Base-by-base conservation (phyloP, 64 coral and sea anemone genomes). In the Montipora efflorescens region DNA sequence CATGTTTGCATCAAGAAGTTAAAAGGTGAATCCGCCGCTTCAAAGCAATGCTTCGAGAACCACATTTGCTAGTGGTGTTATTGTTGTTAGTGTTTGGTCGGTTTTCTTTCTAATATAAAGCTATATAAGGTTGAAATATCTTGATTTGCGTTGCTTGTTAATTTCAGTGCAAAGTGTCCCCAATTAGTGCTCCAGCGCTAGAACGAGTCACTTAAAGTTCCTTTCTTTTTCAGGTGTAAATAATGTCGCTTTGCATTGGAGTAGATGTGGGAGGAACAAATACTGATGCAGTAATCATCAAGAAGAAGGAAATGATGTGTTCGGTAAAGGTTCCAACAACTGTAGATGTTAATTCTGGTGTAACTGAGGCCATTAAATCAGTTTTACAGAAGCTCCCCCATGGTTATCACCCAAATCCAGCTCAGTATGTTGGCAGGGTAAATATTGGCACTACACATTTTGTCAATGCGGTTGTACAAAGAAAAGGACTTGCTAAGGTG, bases 261-360 rank as follows among this genome's bases (percentile, higher is more conserved):
- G 89, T 99, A 76, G 97, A 99, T 94, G 97, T 99, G 84, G 97
- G 97, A 55, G 97, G 97, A 49, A 99, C 97, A 59, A 99, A 99
- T 77, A 99, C 97, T 80, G 97, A 99, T 94, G 97, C 97, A 20
- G 92, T 92, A 1, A 79, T 94, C 8, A 47, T 99, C 9, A 84
- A 53, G 58, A 77, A 89, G 44, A 77, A 80, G 15, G 46, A 94
- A 2, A 53, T 96, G 21, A 18, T 96, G 43, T 94, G 88, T 46
- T 94, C 84, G 72, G 90, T 83, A 22, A 99, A 99, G 74, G 87
- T 84, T 72, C 95, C 95, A 19, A 99, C 97, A 3, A 96, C 97
- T 16, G 64, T 1, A 79, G 95, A 93, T 50, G 67, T 99, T 4
- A 99, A 92, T 20, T 91, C 81, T 45, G 97, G 97, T 28, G 91